Conservation (phyloP, 2,888 invertebrate species). For the Mycalesis mineus region DNA sequence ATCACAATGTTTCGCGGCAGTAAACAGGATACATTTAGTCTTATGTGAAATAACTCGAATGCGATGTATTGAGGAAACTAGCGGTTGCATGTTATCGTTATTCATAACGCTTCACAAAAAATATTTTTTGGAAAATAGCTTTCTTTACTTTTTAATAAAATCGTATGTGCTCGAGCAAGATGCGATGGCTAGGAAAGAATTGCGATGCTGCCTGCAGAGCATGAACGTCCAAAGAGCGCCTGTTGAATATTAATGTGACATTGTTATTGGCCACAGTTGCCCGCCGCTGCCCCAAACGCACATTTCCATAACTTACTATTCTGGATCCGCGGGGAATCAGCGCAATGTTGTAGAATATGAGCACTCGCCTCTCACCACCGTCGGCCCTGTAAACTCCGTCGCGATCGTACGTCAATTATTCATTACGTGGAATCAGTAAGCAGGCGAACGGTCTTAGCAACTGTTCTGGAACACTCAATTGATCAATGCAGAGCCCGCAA, state of each 20-base stretch:
- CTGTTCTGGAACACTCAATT: constrained; percentile 24
- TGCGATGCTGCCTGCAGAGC: constrained; percentile 60
- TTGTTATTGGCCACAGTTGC: constrained; percentile 76
- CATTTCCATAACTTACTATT: constrained; percentile 79
- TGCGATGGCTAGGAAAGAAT: constrained; percentile 56
- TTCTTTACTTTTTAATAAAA: constrained; percentile 30
- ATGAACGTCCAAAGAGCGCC: constrained; percentile 68
- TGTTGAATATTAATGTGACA: constrained; percentile 78
- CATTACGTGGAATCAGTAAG: constrained; percentile 51
- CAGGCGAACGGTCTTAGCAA: constrained; percentile 30
- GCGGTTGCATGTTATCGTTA: background rate
- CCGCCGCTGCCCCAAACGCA: constrained; percentile 76
- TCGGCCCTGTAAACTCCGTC: constrained; percentile 57
- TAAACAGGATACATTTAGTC: constrained; percentile 36
- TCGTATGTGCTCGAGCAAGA: constrained; percentile 48
- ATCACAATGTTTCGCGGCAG: constrained; percentile 54
- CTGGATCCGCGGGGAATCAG: constrained; percentile 73
- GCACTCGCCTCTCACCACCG: constrained; percentile 58
- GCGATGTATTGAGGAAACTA: constrained; percentile 4
- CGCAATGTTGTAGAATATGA: constrained; percentile 68
- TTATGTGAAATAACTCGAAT: constrained; percentile 24
- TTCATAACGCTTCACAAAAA: background rate
- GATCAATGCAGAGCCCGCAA: constrained; percentile 27
- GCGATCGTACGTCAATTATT: constrained; percentile 54
- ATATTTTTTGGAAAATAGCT: background rate